Percentiles rank a stretch among this genome's conserved stretches.
phyloP scores from a whole-genome alignment of 2,888 invertebrate genomes.

The Amiota minor region DNA sequence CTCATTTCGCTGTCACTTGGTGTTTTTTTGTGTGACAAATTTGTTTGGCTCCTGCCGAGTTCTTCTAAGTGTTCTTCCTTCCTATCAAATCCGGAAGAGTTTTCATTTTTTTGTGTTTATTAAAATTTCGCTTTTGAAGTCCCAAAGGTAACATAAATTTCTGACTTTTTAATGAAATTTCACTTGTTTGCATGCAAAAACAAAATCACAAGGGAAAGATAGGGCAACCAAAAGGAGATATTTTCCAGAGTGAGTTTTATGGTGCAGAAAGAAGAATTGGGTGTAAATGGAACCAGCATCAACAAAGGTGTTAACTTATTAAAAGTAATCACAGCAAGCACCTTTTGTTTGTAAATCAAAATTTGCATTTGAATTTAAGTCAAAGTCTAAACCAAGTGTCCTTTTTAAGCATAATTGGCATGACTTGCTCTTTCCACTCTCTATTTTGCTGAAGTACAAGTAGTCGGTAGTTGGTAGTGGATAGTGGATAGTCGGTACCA shows the following conservation, averaged over 20 bases:
- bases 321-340: not conserved
- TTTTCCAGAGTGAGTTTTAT: not conserved
- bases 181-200: slow-evolving; percentile 19
- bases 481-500: not conserved
- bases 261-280: not conserved
- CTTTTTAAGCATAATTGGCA: not conserved
- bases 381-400: slow-evolving; percentile 2
- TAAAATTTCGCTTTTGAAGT: slow-evolving; percentile 4
- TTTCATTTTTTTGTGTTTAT: slow-evolving; percentile 10
- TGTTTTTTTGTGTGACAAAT: slow-evolving; percentile 21
- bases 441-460: no score
- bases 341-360: slow-evolving; percentile 5
- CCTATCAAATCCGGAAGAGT: not conserved
- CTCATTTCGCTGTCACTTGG: slow-evolving; percentile 9
- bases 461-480: not conserved
- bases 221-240: not conserved
- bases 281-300: not conserved
- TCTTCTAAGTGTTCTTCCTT: not conserved
- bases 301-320: slow-evolving; percentile 25
- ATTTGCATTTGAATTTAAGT: slow-evolving; percentile 1
- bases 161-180: slow-evolving; percentile 26
- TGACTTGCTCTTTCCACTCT: not conserved
- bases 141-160: slow-evolving; percentile 26
- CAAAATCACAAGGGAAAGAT: not conserved
- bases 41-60: not conserved